Evolutionary conservation across 2,797 vertebrate species (phyloP).

Genomic region (Podarcis lilfordi): DNA sequence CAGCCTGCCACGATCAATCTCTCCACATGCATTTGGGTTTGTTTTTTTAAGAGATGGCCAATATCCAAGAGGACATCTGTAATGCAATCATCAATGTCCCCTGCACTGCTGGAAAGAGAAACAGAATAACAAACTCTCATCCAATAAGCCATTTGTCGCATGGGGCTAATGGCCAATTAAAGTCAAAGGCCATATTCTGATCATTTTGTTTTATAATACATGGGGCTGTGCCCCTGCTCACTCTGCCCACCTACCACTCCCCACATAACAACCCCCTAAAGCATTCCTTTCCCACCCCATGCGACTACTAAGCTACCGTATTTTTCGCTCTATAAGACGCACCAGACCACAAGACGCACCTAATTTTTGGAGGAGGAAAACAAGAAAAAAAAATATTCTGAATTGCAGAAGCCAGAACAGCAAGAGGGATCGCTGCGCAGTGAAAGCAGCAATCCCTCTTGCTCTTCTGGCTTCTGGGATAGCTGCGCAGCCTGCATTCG

Average conservation of each 20-base stretch:
- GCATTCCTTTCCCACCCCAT: too few species aligned
- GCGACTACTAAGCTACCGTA: neutral
- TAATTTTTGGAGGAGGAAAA: too few species aligned
- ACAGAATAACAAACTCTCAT: neutral
- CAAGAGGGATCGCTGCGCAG: too few species aligned
- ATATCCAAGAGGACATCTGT: slow-evolving; percentile 2
- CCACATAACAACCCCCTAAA: too few species aligned
- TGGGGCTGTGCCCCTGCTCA: too few species aligned
- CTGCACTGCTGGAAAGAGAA: neutral
- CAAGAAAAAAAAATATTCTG: too few species aligned
- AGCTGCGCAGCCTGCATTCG: too few species aligned
- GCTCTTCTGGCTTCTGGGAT: too few species aligned
- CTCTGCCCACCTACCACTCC: neutral
- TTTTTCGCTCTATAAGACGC: too few species aligned
- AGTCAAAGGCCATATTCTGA: neutral
- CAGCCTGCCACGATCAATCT: neutral
- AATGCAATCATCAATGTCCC: neutral
- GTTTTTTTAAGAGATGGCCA: neutral
- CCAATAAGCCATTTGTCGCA: slow-evolving; percentile 9
- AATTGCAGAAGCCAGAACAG: too few species aligned
- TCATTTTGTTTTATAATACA: neutral
- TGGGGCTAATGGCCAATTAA: neutral
- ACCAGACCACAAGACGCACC: too few species aligned
- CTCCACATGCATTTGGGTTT: neutral
- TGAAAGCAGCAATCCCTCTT: too few species aligned